Base-by-base conservation (phyloP, 2,797 vertebrate genomes). In the Luscinia luscinia region DNA sequence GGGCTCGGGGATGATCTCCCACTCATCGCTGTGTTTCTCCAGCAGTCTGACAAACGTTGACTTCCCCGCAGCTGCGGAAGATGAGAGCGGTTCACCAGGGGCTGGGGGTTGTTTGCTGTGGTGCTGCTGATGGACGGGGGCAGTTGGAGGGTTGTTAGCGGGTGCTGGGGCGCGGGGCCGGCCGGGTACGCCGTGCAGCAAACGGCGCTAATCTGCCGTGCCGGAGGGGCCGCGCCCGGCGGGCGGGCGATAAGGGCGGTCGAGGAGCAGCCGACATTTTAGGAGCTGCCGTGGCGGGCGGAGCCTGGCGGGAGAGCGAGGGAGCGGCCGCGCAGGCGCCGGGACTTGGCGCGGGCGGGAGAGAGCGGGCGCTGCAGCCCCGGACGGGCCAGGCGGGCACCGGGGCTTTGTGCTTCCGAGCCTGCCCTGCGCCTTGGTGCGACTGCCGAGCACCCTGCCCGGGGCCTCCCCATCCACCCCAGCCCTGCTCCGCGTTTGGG, bases 1-100 rank as follows among this genome's bases (percentile, higher is more conserved):
- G 6, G 99, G 99, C 73, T 99, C 99, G 0, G 98, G 98, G 72
- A 99, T 98, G 52, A 99, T 97, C 59, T 99, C 98, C 99, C 99
- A 99, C 70, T 99, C 99, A 32, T 97, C 85, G 18, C 96, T 98
- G 61, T 98, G 96, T 68, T 98, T 93, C 86, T 98, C 98, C 73
- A 99, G 95, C 27, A 99, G 96, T 78, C 97, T 98, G 84, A 99
- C 98, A 95, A 99, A 99, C 0, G 99, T 99, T 1, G 99, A 99
- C 82, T 99, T 99, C 2, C 99, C 99, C 21, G 98, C 98, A 72
- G 99, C 99, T 99, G 95, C 28, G 36, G 38, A 62, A 80, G 26
- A 61, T 58, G 0, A 3, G 6, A 27, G 16, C 32, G 34, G 43
- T 14, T 68, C 2, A 15, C 3, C 6, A 2, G 13, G 78, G 30